Percentiles rank a stretch among this genome's conserved stretches.
Conservation (phyloP, 2,888 invertebrate species). For the Sycophila texana region DNA sequence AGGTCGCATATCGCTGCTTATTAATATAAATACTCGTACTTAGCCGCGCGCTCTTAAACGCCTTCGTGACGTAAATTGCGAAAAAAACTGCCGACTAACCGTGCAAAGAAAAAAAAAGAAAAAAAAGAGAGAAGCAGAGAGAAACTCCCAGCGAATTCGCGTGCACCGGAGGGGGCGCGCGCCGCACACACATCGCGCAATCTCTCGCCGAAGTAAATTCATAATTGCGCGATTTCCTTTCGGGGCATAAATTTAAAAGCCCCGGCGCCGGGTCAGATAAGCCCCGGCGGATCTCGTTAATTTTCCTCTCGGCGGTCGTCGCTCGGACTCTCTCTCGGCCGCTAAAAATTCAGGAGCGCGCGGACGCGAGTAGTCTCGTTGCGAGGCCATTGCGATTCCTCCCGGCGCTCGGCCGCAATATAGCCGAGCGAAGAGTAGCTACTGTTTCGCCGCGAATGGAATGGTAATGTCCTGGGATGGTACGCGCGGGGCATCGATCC, state of each 20-base stretch:
- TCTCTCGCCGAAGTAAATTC: constrained; percentile 41
- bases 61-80: constrained; percentile 48
- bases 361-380: not conserved
- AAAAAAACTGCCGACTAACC: not conserved
- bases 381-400: constrained; percentile 32
- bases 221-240: constrained; percentile 48
- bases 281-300: constrained; percentile 35
- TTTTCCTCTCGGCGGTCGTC: constrained; percentile 33
- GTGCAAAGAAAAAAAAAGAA: not conserved
- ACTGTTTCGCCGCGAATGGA: constrained; percentile 54
- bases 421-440: constrained; percentile 27
- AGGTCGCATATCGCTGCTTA: constrained; percentile 30
- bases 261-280: constrained; percentile 1
- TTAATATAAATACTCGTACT: constrained; percentile 46
- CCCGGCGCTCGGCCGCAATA: constrained; percentile 37
- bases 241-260: constrained; percentile 36
- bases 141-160: constrained; percentile 13
- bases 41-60: constrained; percentile 19
- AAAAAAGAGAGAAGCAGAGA: not conserved
- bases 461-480: constrained; percentile 55
- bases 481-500: constrained; percentile 37
- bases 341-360: constrained; percentile 5
- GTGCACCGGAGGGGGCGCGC: not conserved
- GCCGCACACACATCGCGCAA: constrained; percentile 6
- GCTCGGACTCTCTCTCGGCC: not conserved